Evolutionary conservation across 1,140 invertebrate species (phyloP).

Genomic region (Lasioglossum baleicum): DNA sequence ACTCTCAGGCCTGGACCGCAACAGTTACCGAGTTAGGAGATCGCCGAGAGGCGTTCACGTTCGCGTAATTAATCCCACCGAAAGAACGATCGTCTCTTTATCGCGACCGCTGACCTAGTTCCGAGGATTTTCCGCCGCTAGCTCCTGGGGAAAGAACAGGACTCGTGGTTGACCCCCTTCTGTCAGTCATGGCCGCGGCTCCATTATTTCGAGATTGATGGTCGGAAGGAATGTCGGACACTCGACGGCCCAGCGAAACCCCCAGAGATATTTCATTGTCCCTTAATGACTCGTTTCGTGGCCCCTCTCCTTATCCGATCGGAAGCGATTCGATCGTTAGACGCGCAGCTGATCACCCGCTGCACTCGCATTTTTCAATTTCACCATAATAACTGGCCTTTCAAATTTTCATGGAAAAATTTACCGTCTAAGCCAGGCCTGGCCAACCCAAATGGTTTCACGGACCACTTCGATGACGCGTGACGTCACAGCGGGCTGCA

Average conservation of each 20-base stretch:
- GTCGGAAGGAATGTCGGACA: neutral
- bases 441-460: too few relatives aligned
- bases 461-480: too few relatives aligned
- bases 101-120: neutral
- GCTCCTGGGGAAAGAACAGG: neutral
- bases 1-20: too few relatives aligned
- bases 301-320: neutral
- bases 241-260: neutral
- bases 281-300: conserved; percentile 5
- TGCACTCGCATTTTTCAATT: too few relatives aligned
- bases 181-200: conserved; percentile 46
- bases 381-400: too few relatives aligned
- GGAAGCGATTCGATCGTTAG: too few relatives aligned
- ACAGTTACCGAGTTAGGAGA: too few relatives aligned
- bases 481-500: too few relatives aligned
- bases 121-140: neutral
- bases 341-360: too few relatives aligned
- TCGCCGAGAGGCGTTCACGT: too few relatives aligned
- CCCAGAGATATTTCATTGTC: neutral
- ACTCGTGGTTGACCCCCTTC: conserved; percentile 2
- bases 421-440: too few relatives aligned
- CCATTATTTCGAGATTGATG: conserved; percentile 55
- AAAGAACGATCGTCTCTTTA: neutral
- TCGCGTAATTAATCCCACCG: neutral
- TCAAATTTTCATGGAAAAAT: too few relatives aligned